These are phyloP conservation scores for Ariopsis seemanni DNA, from an alignment of 2,113 vertebrate species.

Conservation along the genomic window DNA sequence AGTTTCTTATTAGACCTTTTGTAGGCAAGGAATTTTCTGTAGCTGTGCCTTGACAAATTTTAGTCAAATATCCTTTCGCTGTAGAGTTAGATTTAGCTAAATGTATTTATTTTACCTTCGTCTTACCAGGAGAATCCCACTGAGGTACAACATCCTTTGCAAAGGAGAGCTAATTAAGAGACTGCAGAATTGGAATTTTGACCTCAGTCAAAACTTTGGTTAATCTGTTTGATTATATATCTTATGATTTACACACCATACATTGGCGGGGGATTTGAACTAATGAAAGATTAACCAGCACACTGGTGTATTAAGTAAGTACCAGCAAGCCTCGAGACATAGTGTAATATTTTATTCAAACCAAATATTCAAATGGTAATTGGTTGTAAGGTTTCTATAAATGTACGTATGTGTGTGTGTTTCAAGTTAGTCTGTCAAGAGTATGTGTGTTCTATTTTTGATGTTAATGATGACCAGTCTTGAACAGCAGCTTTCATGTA, in stretches of 20 bases:
- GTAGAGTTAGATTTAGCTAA: not conserved
- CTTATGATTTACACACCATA: too few species aligned
- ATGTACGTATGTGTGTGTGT: too few species aligned
- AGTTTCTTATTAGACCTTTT: not conserved
- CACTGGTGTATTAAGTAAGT: not conserved
- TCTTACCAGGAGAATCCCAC: not conserved
- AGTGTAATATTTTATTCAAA: not conserved
- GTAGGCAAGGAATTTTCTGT: not conserved
- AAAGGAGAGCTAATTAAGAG: not conserved
- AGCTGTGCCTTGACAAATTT: not conserved
- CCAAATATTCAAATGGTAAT: not conserved
- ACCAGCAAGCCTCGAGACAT: too few species aligned
- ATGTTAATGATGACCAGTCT: too few species aligned
- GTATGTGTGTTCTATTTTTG: too few species aligned
- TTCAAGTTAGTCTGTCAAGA: not conserved
- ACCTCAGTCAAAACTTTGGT: not conserved
- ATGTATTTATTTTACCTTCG: not conserved
- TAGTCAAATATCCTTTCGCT: not conserved
- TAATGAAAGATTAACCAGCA: too few species aligned
- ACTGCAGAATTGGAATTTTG: not conserved
- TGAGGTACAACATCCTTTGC: not conserved
- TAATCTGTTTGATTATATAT: not conserved
- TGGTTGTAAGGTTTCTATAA: not conserved
- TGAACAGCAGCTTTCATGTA: too few species aligned
- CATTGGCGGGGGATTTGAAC: too few species aligned